Percentiles rank a stretch among this genome's conserved stretches.
phyloP scores from a whole-genome alignment of 2,113 vertebrate species.

The Periophthalmodon schlosseri region DNA sequence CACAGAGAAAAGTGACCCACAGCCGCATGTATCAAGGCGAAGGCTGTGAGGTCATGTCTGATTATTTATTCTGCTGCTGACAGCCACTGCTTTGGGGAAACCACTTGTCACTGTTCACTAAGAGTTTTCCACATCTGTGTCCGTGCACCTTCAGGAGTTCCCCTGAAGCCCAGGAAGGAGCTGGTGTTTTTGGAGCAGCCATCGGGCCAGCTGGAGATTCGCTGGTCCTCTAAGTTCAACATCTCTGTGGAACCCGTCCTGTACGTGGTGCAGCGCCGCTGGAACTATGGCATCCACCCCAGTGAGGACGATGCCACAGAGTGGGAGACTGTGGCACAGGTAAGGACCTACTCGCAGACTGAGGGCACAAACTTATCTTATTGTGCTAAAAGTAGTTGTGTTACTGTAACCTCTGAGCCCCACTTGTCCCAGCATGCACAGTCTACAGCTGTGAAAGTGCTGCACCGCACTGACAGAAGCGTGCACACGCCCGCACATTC shows the following conservation, averaged over 20 bases:
- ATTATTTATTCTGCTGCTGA: constrained; percentile 49
- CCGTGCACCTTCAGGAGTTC: constrained; percentile 82
- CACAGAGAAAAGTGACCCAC: constrained; percentile 66
- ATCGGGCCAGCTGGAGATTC: constrained; percentile 87
- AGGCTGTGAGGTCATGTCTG: constrained; percentile 69
- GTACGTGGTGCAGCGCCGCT: constrained; percentile 90
- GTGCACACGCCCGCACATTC: constrained; percentile 60
- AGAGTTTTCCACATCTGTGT: constrained; percentile 24
- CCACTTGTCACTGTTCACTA: constrained; percentile 29
- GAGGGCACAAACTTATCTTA: background rate
- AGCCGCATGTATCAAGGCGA: constrained; percentile 47
- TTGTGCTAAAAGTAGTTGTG: background rate
- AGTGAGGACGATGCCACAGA: constrained; percentile 89
- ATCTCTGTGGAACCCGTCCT: constrained; percentile 94
- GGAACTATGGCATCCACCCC: constrained; percentile 95
- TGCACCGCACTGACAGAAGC: constrained; percentile 29
- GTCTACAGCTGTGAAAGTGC: constrained; percentile 58
- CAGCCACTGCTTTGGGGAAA: constrained; percentile 29
- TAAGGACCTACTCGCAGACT: constrained; percentile 40
- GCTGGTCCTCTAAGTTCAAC: constrained; percentile 96
- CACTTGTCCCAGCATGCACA: constrained; percentile 37
- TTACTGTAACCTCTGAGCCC: constrained; percentile 26
- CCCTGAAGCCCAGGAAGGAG: constrained; percentile 93
- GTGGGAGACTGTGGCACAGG: constrained; percentile 92
- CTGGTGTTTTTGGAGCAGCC: constrained; percentile 85